Evolutionary conservation across 2,113 vertebrate genomes (phyloP), one percentile per base, ranked within the genome.

Genomic region (Micronycteris hirsuta): DNA sequence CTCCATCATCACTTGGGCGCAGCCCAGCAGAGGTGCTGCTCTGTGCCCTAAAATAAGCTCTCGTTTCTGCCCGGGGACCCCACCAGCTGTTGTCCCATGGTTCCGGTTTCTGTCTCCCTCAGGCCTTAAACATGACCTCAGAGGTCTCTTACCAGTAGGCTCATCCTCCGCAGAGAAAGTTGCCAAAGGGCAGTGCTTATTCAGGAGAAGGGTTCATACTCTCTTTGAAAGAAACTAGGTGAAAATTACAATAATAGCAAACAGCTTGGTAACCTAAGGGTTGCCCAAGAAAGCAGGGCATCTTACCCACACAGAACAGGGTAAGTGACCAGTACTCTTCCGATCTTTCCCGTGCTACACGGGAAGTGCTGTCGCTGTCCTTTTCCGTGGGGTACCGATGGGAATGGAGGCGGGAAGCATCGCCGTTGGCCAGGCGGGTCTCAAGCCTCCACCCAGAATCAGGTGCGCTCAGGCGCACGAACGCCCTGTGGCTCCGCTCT

Each of bases 141-240:
- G 61, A 71, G 36, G 47, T 63, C 41, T 36, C 67, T 73, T n/a
- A 33, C 73, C 67, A 68, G 49, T 43, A 43, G 43, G 7, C 56
- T 74, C n/a, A n/a, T 76, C 47, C n/a, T 76, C 56, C 89, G 5
- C 26, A 16, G 3, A 49, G 80, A n/a, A 93, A 77, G 17, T 38
- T 88, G 52, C 82, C 58, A 28, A 80, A 80, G 13, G 20, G 20
- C 68, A 63, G 47, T 68, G 19, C 4, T 38, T 52, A 84, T 49
- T 68, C 33, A 33, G 24, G n/a, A 31, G 82, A 52, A 82, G 14
- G 33, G 33, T 67, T 86, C 52, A 80, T 85, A 47, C 22, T 52
- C 16, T 65, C 33, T 76, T 63, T 26, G 61, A 76, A 83, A 89
- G 58, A 83, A 88, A 88, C 52, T 45, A 13, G 45, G 26, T 90